phyloP scores from a whole-genome alignment of 2,113 vertebrate genomes.

The Aptenodytes patagonicus region DNA sequence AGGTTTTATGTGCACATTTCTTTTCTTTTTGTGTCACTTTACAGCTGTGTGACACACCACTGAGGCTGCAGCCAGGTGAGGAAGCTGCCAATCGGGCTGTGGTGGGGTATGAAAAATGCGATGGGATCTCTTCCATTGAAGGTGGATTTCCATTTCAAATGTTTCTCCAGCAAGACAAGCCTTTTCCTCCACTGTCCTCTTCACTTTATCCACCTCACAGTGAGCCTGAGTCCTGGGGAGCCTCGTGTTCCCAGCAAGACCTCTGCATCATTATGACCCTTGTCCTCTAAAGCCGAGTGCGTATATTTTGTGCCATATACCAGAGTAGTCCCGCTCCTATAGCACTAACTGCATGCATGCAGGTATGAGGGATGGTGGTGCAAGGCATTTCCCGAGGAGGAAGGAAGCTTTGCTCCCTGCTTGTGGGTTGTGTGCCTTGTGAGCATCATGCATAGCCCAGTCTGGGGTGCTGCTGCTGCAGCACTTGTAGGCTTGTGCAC shows the following conservation, averaged over 20 bases:
- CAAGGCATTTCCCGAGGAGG: accelerated
- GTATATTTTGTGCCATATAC: not conserved
- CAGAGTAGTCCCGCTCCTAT: not conserved
- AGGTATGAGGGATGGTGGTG: not conserved
- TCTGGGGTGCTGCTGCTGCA: not conserved
- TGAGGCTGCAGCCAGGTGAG: not conserved
- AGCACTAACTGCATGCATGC: not conserved
- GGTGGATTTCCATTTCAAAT: not conserved
- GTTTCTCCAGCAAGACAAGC: not conserved
- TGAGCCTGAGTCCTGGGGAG: not conserved
- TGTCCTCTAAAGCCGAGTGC: not conserved
- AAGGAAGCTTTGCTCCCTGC: not conserved
- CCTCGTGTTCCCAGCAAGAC: not conserved
- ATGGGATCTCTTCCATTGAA: not conserved
- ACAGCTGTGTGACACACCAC: not conserved
- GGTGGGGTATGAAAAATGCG: not conserved
- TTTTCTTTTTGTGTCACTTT: not conserved
- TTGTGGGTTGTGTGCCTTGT: not conserved
- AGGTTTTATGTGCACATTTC: not conserved
- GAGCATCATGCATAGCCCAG: accelerated
- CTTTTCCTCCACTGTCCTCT: not conserved
- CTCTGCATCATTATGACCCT: not conserved
- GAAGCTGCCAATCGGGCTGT: not conserved
- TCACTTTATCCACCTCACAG: not conserved
- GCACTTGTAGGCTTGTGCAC: accelerated